Conservation (phyloP, 2,797 vertebrate genomes). For the Lemur catta region DNA sequence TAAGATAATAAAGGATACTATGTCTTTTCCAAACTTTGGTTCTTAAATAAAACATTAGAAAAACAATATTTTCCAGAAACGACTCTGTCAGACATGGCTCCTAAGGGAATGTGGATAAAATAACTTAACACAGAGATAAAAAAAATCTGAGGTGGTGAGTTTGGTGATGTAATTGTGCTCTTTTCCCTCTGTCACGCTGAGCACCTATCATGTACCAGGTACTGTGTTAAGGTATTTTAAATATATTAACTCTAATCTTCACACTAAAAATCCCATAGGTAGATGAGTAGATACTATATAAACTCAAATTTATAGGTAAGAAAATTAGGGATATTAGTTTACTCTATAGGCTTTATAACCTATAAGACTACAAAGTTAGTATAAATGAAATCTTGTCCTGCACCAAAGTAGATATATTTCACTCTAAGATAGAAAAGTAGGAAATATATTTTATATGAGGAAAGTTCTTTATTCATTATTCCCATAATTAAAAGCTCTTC, state of each 20-base stretch:
- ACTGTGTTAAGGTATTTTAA: not conserved
- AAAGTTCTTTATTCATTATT: not conserved
- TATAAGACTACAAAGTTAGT: not conserved
- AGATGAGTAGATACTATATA: not conserved
- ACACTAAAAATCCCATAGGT: not conserved
- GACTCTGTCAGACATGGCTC: not conserved
- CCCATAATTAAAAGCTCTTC: not conserved
- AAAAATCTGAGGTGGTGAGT: not conserved
- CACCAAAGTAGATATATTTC: not conserved
- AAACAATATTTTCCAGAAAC: not conserved
- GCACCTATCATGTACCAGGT: not conserved
- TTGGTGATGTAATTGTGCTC: not conserved
- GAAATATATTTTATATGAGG: not conserved
- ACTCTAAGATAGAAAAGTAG: not conserved
- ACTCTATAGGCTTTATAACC: not conserved
- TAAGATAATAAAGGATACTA: not conserved
- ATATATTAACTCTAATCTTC: not conserved
- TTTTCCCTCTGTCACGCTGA: not conserved
- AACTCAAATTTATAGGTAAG: not conserved
- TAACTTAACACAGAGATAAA: not conserved
- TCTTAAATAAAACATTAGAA: not conserved
- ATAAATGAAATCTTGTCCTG: not conserved
- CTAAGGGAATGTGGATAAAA: not conserved
- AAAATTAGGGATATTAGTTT: not conserved
- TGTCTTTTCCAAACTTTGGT: not conserved